A percentile compares a stretch with the other conserved stretches of the same genome.
phyloP scores from a whole-genome alignment of 2,113 vertebrate genomes.

The Prunella himalayana region DNA sequence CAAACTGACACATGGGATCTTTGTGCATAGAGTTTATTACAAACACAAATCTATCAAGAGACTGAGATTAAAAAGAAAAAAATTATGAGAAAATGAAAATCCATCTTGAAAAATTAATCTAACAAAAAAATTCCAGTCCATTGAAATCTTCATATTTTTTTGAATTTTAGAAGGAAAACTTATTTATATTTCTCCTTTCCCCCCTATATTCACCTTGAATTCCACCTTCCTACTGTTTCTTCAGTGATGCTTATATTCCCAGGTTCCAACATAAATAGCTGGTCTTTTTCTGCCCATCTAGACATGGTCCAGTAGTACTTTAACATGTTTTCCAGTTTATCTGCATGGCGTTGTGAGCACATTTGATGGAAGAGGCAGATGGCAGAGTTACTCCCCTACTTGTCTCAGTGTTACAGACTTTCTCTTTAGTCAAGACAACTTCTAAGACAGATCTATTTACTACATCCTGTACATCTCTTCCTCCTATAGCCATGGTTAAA shows the following conservation, averaged over 20 bases:
- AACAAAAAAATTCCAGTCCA: background rate
- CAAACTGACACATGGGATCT: background rate
- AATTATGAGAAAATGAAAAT: background rate
- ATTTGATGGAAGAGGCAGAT: background rate
- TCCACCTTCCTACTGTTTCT: background rate
- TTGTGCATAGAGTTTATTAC: background rate
- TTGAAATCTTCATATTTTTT: background rate
- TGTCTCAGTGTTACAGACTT: background rate
- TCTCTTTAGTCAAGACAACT: background rate
- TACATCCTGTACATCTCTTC: background rate
- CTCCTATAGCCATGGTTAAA: background rate
- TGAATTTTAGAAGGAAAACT: background rate
- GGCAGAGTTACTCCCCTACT: background rate
- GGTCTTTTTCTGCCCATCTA: background rate
- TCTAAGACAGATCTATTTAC: background rate
- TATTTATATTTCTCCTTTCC: background rate
- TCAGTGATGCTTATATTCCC: background rate
- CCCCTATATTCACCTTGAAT: background rate
- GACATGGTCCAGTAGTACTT: background rate
- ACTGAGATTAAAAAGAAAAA: background rate
- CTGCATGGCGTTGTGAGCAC: background rate
- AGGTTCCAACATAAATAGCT: background rate
- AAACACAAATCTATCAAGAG: background rate
- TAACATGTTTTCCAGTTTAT: background rate
- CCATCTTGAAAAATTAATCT: background rate